Percentiles rank a stretch among this genome's conserved stretches.
These are phyloP conservation scores for Ginglymostoma cirratum DNA, from an alignment of 2,113 vertebrate genomes.

Conservation along the genomic window DNA sequence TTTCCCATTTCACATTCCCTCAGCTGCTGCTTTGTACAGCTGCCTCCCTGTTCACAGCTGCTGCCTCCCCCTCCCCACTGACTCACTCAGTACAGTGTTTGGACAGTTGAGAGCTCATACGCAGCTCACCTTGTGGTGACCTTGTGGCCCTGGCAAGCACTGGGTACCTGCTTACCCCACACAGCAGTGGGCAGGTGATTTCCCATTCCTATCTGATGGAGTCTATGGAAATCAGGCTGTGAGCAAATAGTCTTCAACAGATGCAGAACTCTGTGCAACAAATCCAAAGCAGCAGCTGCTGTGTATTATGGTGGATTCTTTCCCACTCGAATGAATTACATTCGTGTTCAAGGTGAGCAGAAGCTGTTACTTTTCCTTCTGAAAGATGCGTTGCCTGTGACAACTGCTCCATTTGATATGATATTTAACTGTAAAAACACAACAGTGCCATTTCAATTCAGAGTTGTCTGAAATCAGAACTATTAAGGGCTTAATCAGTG, in stretches of 20 bases:
- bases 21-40: conserved; percentile 56
- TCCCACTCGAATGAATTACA: conserved; percentile 51
- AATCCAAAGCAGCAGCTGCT: conserved; percentile 46
- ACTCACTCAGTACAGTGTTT: background rate
- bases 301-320: background rate
- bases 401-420: background rate
- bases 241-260: conserved; percentile 45
- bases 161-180: conserved; percentile 39
- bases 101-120: background rate
- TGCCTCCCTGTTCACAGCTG: conserved; percentile 33
- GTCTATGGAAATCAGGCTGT: conserved; percentile 54
- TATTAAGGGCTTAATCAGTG: background rate
- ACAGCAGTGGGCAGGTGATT: conserved; percentile 34
- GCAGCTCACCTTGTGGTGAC: conserved; percentile 47
- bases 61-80: conserved; percentile 36
- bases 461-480: background rate
- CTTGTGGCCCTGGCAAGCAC: conserved; percentile 43
- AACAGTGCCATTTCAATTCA: background rate
- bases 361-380: background rate
- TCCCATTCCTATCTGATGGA: conserved; percentile 54
- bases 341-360: conserved; percentile 61
- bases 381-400: background rate
- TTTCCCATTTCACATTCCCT: conserved; percentile 45
- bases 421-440: background rate
- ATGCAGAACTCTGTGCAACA: conserved; percentile 40